Percentiles rank a stretch among this genome's conserved stretches.
These are phyloP conservation scores for Ophraella communa DNA, from an alignment of 2,888 invertebrate genomes.

Conservation along the genomic window DNA sequence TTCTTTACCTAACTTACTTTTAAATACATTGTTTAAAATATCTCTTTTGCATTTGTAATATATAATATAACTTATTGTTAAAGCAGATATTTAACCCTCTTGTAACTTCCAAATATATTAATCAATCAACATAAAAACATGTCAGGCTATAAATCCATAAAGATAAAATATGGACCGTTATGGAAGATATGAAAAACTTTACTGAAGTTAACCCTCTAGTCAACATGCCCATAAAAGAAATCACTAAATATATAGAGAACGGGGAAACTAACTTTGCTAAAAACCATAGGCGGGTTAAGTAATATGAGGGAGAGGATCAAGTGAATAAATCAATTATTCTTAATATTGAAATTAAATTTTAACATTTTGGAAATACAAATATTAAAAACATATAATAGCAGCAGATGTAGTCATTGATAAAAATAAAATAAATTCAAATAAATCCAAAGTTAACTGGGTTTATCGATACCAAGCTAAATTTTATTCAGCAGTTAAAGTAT, in stretches of 20 bases:
- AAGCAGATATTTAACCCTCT: neutral
- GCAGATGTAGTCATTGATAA: no score
- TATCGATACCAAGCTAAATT: no score
- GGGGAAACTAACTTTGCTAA: slow-evolving; percentile 31
- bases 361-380: no score
- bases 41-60: no score
- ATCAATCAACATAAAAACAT: slow-evolving; percentile 36
- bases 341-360: no score
- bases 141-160: slow-evolving; percentile 39
- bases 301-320: neutral
- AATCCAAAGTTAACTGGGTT: no score
- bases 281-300: slow-evolving; percentile 1
- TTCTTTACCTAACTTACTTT: no score
- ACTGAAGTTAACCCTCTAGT: slow-evolving; percentile 40
- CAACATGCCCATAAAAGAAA: slow-evolving; percentile 49
- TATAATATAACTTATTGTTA: neutral
- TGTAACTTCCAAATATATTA: slow-evolving; percentile 21
- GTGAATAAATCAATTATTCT: neutral
- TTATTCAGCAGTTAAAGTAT: no score
- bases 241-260: slow-evolving; percentile 40
- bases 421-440: no score
- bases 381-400: no score
- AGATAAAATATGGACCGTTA: slow-evolving; percentile 40
- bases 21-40: no score
- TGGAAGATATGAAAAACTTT: slow-evolving; percentile 39